Conservation (phyloP, 2,888 invertebrate species). For the Drosophila anceps region DNA sequence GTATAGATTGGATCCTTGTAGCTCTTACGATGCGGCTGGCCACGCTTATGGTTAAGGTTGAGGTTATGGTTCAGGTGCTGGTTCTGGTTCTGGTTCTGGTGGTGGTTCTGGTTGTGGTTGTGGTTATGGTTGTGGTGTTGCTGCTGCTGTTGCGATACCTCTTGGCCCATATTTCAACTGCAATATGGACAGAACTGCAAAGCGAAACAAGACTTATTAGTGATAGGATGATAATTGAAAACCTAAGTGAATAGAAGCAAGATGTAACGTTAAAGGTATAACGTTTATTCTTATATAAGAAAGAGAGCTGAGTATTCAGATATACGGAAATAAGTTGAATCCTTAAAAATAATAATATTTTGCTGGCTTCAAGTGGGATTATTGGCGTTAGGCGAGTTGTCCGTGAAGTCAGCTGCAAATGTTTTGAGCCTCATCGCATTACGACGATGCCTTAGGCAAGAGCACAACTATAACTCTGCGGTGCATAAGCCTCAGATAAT, state of each 20-base stretch:
- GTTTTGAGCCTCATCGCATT: not conserved
- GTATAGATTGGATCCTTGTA: constrained; percentile 71
- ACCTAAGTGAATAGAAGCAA: not conserved
- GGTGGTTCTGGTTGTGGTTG: constrained; percentile 60
- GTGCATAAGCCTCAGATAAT: not conserved
- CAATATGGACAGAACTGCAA: constrained; percentile 73
- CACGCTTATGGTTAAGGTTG: constrained; percentile 46
- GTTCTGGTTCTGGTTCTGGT: constrained; percentile 36
- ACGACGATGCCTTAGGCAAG: not conserved
- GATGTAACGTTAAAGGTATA: too few species aligned
- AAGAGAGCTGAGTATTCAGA: not conserved
- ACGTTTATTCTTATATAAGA: not conserved
- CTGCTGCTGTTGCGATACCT: constrained; percentile 85
- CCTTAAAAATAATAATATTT: not conserved
- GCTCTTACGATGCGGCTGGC: constrained; percentile 44
- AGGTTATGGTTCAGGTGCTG: constrained; percentile 45
- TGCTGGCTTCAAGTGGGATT: not conserved
- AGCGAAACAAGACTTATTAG: not conserved
- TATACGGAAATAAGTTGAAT: not conserved
- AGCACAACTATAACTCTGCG: not conserved
- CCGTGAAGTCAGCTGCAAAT: not conserved
- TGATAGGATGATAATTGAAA: too few species aligned
- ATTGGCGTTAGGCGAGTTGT: not conserved
- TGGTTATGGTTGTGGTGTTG: constrained; percentile 67
- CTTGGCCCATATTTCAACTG: constrained; percentile 85